These are phyloP conservation scores for Chydorus sphaericus DNA, from an alignment of 2,888 invertebrate genomes.

Conservation along the genomic window DNA sequence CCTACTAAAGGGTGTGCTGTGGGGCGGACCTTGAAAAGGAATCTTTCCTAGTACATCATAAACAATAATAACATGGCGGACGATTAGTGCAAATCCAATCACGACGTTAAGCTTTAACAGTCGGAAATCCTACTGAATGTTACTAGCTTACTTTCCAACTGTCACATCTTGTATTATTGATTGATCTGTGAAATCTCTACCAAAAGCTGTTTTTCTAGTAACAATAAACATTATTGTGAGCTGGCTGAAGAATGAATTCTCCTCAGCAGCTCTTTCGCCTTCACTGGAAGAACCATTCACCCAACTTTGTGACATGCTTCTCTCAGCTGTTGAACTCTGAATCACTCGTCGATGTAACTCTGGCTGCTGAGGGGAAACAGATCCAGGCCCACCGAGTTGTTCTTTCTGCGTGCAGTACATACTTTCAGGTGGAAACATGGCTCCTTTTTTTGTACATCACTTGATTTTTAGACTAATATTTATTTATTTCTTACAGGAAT, in stretches of 20 bases:
- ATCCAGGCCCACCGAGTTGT: constrained; percentile 80
- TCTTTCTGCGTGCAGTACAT: constrained; percentile 79
- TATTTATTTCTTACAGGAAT: constrained; percentile 36
- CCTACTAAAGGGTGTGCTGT: too few species aligned
- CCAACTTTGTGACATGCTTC: constrained; percentile 80
- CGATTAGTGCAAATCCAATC: too few species aligned
- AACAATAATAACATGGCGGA: too few species aligned
- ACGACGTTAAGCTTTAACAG: too few species aligned
- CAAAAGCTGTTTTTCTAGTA: too few species aligned
- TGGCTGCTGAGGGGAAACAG: constrained; percentile 79
- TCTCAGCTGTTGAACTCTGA: constrained; percentile 67
- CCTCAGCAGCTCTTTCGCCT: constrained; percentile 54
- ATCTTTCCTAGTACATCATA: too few species aligned
- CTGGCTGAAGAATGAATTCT: not conserved
- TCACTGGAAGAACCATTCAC: constrained; percentile 87
- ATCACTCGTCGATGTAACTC: constrained; percentile 72
- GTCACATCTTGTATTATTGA: too few species aligned
- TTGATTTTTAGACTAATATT: not conserved
- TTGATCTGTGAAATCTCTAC: too few species aligned
- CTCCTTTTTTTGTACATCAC: not conserved
- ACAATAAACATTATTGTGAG: too few species aligned
- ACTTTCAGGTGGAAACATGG: constrained; percentile 74
- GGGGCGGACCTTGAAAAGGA: too few species aligned
- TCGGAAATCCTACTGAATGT: too few species aligned
- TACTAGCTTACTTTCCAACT: too few species aligned